Base-by-base conservation (phyloP, 2,113 vertebrate species). In the Galbula dea region DNA sequence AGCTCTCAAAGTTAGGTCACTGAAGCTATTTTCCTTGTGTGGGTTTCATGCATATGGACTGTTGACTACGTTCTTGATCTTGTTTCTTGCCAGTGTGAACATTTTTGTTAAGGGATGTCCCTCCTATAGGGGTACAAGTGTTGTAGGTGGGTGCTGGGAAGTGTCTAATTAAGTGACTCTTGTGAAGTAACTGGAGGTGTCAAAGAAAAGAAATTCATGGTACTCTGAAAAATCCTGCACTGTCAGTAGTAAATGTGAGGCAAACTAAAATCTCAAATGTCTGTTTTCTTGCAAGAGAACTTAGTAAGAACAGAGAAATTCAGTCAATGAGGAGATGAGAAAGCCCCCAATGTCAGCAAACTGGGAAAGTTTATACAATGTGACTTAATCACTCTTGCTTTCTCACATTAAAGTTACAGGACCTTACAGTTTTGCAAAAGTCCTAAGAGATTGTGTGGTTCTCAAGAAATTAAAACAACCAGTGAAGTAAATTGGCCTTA, bases 21-120 rank as follows among this genome's bases (percentile, higher is more conserved):
- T 83, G 73, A 86, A 96, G 93, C 57, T 96, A 32, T 97, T 97
- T 97, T 95, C 96, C 94, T 96, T 96, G 92, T 86, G 94, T 75
- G 69, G 48, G 43, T 87, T 97, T 93, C 54, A 86, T 87, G 71
- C 29, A 6, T 82, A 85, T 30, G 81, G 87, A 57, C 87, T 71
- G 65, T 88, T 93, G 86, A 95, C 71, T 41, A 43, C 83, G 46
- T 96, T 93, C 83, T 93, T 80, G 61, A 66, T 87, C 71, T 90
- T 65, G 26, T 92, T 94, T 96, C 66, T 91, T 94, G 88, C 62
- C 92, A 91, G 82, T 3, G 10, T 94, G 63, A 86, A 93, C 88
- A 89, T 79, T 86, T 87, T 84, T 95, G 82, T 94, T 67, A 92
- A 89, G 65, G 73, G 41, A 93, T 43, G 52, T 96, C 77, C 58